Conservation (phyloP, 2,888 invertebrate species). For the Cantharis rufa region DNA sequence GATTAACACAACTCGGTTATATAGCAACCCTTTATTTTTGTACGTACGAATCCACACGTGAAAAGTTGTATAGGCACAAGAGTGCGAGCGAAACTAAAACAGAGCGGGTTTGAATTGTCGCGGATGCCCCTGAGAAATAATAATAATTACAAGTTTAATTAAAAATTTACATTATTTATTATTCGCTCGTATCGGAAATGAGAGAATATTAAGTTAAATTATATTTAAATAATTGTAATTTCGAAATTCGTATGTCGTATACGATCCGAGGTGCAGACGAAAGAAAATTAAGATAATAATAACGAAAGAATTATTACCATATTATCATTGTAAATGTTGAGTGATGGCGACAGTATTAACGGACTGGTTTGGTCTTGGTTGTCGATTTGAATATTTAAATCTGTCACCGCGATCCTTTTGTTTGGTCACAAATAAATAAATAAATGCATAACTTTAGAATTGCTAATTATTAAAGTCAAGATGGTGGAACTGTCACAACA, state of each 20-base stretch:
- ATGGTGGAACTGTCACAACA: constrained; percentile 44
- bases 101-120: background rate
- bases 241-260: background rate
- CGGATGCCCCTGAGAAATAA: background rate
- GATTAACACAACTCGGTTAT: constrained; percentile 50
- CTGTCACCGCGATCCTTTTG: constrained; percentile 52
- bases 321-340: constrained; percentile 32
- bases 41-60: constrained; percentile 14
- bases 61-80: background rate
- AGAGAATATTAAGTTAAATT: background rate
- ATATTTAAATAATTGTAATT: constrained; percentile 1
- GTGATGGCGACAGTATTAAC: constrained; percentile 39
- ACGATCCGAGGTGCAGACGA: background rate
- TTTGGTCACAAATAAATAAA: constrained; percentile 48
- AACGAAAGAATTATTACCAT: constrained; percentile 24
- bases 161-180: too few relatives aligned
- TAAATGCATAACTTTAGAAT: constrained; percentile 53
- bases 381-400: constrained; percentile 54
- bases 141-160: too few relatives aligned
- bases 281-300: constrained; percentile 27
- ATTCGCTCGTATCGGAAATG: background rate
- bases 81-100: background rate
- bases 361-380: constrained; percentile 45
- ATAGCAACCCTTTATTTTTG: constrained; percentile 32
- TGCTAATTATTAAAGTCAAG: constrained; percentile 51